Base-by-base conservation (phyloP, 2,888 invertebrate genomes). In the Caenorhabditis afra region DNA sequence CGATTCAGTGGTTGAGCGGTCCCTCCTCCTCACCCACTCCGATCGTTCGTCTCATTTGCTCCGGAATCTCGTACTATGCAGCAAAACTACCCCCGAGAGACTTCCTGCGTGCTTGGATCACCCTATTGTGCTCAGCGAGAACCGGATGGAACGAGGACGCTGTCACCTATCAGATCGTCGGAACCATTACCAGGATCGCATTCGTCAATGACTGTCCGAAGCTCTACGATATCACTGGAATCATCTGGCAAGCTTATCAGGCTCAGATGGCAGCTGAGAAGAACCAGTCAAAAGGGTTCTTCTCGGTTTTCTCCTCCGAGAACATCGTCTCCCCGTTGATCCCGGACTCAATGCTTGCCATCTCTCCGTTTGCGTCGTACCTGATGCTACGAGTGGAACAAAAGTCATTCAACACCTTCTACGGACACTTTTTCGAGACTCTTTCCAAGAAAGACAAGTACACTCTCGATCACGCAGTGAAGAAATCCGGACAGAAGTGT, bases 11-110 rank as follows among this genome's bases (percentile, higher is more conserved):
- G 74, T 47, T 89, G 3, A 81, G 79, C 35, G 89, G 87, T 10
- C 84, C 86, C 14, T 85, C 87, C 14, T 80, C 86, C 10, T 81
- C 86, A 11, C 87, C 87, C 0, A 89, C 89, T 16, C 87, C 87
- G 2, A 82, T 88, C 14, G 81, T 88, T 22, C 70, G 82, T n/a
- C 73, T 87, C 53, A 68, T 89, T 49, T 77, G 82, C 61, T 83
- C 84, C 14, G 84, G 81, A 12, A 87, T 89, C 35, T 81, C 85
- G 62, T 84, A 79, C 50, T 79, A 79, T 29, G 52, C 75, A 7
- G 55, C 61, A 11, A 77, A 82, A n/a, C 5, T 73, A 8, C 73
- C 73, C 3, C 73, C 75, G n/a, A n/a, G 62, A 22, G 77, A 66
- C 11, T 84, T 41, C 44, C 74, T 84, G 3, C 61, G 64, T n/a